Base-by-base conservation (phyloP, 2,797 vertebrate genomes). In the Parambassis ranga region DNA sequence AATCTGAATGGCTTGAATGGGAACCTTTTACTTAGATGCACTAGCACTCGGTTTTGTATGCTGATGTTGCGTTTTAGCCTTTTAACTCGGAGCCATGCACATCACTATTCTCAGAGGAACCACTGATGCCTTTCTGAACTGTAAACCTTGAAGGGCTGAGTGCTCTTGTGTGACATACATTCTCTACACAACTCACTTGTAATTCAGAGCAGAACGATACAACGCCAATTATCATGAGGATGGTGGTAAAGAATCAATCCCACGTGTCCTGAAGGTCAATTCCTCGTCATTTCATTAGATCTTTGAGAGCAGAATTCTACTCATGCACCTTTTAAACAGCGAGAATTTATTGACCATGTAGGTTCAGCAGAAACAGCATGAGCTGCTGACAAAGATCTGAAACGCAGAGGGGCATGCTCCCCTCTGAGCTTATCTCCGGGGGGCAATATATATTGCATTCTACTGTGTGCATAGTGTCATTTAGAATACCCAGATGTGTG, bases 221-320 rank as follows among this genome's bases (percentile, higher is more conserved):
- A 64, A 65, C 82, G 81, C 63, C 77, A 84, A 89, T 90, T 89
- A 90, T 82, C 76, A 85, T 60, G 77, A 82, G 80, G 76, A 62
- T 57, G 75, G 51, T 36, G 70, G 71, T 85, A 75, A 82, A 78
- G 77, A 81, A 87, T 88, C 84, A 84, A 87, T 89, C 82, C 81
- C 79, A 63, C 58, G 81, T 79, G 80, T 82, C 65, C 73, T 83
- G 80, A 90, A 90, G 88, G 90, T 87, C 85, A 87, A 49, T 75
- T 84, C 75, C 39, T 53, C 44, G 42, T 82, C 76, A 77, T 82
- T 87, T 79, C 79, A 84, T 88, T 79, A 82, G 84, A 84, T 88
- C 77, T 85, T 68, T 30, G 65, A 66, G 76, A 58, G 63, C 11
- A 56, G 15, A 71, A 81, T 84, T 81, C 79, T 30, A 67, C 85